Evolutionary conservation across 2,113 vertebrate species (phyloP), one percentile per base, ranked within the genome.

Genomic region (Neodon shergylaensis): DNA sequence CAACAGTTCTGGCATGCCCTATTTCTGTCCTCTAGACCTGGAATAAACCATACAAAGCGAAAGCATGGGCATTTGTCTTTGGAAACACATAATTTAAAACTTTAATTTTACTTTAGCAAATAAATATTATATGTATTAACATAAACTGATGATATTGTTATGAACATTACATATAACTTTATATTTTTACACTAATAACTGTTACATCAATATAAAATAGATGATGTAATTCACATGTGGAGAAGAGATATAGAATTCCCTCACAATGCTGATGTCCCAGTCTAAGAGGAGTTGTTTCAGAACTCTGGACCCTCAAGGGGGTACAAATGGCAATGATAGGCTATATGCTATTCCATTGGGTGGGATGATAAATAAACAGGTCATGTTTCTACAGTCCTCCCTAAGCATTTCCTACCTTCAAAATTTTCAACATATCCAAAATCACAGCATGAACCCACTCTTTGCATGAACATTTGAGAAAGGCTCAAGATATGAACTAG

Each of bases 21-120:
- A 74, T 94, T 97, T 96, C 85, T 93, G 86, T 98, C 79, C 87
- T 68, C 21, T 58, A 39, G 94, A 58, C 72, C 73, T 94, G 49
- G 83, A 78, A 84, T 73, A 85, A 90, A 94, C 11, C 14, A 68
- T 49, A 78, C 86, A 70, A 77, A 97, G 96, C 97, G 4, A 96
- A 96, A 84, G 65, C 4, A 94, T 0, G 0, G 9, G 21, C 33
- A 90, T 93, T 88, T 91, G 73, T 65, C 7, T 54, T 74, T 52
- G 22, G 81, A 61, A 63, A 90, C 3, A 52, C 4, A 74, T 73
- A 44, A 93, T 88, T 96, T 65, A 92, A 96, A 83, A 83, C 10
- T 77, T 42, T 86, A 92, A 72, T 92, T 78, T 13, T 92, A 92
- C 14, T 24, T 72, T 74, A 26, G 9, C 63, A 81, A 12, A 31